Percentiles rank a stretch among this genome's conserved stretches.
These are phyloP conservation scores for Cheilosia pagana DNA, from an alignment of 2,888 invertebrate species.

Conservation along the genomic window DNA sequence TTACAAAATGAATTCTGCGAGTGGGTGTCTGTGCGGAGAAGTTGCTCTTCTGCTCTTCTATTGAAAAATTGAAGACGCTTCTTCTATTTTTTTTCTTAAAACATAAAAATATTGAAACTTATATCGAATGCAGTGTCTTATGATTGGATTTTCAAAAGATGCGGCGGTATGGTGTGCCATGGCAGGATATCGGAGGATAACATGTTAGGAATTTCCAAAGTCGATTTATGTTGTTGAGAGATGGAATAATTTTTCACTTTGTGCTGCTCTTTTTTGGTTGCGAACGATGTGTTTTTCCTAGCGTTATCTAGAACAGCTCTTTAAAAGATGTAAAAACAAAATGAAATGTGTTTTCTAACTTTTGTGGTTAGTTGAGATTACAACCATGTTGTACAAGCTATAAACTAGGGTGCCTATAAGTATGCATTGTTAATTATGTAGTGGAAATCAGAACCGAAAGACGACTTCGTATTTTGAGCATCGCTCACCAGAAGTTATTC, in stretches of 20 bases:
- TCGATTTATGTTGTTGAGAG: slow-evolving; percentile 19
- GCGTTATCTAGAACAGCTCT: not conserved
- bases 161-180: not conserved
- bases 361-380: not conserved
- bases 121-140: slow-evolving; percentile 56
- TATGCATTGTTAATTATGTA: not conserved
- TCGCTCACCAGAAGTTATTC: not conserved
- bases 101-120: slow-evolving; percentile 37
- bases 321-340: not conserved
- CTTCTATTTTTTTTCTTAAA: not conserved
- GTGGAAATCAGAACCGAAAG: not conserved
- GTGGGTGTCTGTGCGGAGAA: not conserved
- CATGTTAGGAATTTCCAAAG: slow-evolving; percentile 30
- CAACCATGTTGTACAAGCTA: not conserved
- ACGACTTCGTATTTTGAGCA: not conserved
- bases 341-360: too few species aligned
- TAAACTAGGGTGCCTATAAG: not conserved
- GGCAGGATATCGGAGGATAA: slow-evolving; percentile 14
- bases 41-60: slow-evolving; percentile 1
- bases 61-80: slow-evolving; percentile 48
- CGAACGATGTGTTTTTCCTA: not conserved
- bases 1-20: slow-evolving; percentile 37
- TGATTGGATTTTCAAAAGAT: slow-evolving; percentile 48
- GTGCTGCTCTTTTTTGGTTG: not conserved
- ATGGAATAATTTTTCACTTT: slow-evolving; percentile 13